Conservation (phyloP, 2,797 vertebrate species). For the Halcyon leucocephala region DNA sequence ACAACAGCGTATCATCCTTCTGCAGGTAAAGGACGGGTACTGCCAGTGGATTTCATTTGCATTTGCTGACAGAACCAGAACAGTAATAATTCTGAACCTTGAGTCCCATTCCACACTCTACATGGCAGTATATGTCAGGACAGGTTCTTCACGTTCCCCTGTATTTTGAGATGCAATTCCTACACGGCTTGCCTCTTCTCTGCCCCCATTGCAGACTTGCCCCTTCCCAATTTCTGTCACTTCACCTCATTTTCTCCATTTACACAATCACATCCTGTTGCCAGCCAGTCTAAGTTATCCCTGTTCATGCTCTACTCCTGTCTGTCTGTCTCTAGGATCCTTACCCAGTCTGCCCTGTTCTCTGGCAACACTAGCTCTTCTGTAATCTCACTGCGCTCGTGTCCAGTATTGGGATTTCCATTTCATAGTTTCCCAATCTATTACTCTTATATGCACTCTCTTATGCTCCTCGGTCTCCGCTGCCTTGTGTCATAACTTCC, state of each 20-base stretch:
- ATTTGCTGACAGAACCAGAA: neutral
- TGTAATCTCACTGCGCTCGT: neutral
- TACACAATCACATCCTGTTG: neutral
- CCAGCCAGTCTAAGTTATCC: neutral
- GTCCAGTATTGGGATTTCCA: neutral
- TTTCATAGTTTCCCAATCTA: neutral
- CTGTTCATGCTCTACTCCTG: neutral
- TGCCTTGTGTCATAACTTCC: neutral
- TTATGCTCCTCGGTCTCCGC: neutral
- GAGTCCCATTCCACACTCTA: neutral
- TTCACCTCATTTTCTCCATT: neutral
- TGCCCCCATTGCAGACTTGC: neutral
- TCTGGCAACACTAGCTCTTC: neutral
- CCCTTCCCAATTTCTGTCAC: neutral
- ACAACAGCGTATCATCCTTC: neutral
- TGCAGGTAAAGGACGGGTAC: neutral
- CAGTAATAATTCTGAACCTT: neutral
- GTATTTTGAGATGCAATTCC: neutral
- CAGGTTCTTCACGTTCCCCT: neutral
- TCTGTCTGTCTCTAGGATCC: neutral
- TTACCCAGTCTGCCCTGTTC: neutral
- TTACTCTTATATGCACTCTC: neutral
- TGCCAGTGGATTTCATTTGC: neutral
- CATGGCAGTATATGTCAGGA: fast-evolving
- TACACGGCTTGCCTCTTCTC: neutral